Evolutionary conservation across 1,140 invertebrate genomes (phyloP).

Genomic region (Rhagoletis zephyria): DNA sequence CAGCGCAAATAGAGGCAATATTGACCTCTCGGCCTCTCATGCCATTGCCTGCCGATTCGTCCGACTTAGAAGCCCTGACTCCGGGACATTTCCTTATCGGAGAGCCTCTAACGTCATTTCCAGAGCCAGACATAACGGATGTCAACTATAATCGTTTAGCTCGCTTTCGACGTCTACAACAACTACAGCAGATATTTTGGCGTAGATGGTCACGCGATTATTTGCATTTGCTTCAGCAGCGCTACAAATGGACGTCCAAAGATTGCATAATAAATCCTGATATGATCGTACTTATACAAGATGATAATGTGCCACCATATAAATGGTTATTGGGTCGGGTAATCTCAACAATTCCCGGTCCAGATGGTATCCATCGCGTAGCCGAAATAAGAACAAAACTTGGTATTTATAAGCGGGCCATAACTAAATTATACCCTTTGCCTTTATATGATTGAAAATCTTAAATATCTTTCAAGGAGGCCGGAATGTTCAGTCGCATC

Average conservation of each 20-base stretch:
- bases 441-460: too few species aligned
- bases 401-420: too few species aligned
- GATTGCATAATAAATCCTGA: background rate
- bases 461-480: too few species aligned
- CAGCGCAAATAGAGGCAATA: background rate
- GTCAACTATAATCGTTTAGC: background rate
- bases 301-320: conserved; percentile 53
- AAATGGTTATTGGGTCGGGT: conserved; percentile 50
- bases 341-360: background rate
- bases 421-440: too few species aligned
- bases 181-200: conserved; percentile 52
- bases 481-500: too few species aligned
- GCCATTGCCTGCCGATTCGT: background rate
- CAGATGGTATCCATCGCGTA: conserved; percentile 36
- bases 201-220: background rate
- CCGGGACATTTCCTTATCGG: conserved; percentile 53
- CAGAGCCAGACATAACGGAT: conserved; percentile 50
- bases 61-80: background rate
- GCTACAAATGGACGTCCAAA: background rate
- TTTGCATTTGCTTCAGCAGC: too few species aligned
- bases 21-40: background rate
- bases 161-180: conserved; percentile 5
- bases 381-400: conserved; percentile 24
- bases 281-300: conserved; percentile 48
- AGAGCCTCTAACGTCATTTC: background rate